Base-by-base conservation (phyloP, 2,797 vertebrate species). In the Pangasius djambal region DNA sequence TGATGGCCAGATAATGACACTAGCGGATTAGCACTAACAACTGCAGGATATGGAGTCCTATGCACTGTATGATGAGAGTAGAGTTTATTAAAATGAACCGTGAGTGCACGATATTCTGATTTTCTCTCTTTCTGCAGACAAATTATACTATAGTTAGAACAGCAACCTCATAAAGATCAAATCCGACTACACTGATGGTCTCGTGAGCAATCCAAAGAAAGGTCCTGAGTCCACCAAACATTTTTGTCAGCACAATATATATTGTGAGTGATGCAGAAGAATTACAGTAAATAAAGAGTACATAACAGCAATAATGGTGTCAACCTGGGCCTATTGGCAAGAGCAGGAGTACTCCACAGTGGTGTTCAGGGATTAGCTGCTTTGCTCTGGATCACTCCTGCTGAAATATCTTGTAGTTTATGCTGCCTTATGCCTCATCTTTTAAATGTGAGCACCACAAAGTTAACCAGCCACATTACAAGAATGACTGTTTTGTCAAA, bases 1-100 rank as follows among this genome's bases (percentile, higher is more conserved):
- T 86, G 89, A 89, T 91, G 77, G 69, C 84, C 69, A 37, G 82
- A 85, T 88, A 90, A 89, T 15, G 77, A 88, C 89, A 90, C 75
- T 52, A 90, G 89, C 44, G 86, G 84, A 78, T 87, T 89, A 83
- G 88, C 82, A 31, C 61, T 87, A 44, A 85, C 40, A 55, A 69
- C 37, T 85, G 63, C 37, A 61, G 89, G 83, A 90, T 87, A 74
- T 61, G 69, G 84, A 89, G 61, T 59, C 78, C 44, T 50, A 9
- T 15, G 18, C n/a, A 37, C 69, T 55, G 28, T 28, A 9, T 10
- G 16, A 63, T 34, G 37, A 28, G n/a, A 48, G 55, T 34, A 25
- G 18, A 63, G 55, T 84, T 75, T 25, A 84, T 74, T 31, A 16
- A 70, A 44, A 87, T 28, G n/a, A 65, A 87, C 3, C 8, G 25